A percentile compares a stretch with the other conserved stretches of the same genome.
These are phyloP conservation scores for Chaetodon trifasciatus DNA, from an alignment of 2,797 vertebrate species.

Conservation along the genomic window DNA sequence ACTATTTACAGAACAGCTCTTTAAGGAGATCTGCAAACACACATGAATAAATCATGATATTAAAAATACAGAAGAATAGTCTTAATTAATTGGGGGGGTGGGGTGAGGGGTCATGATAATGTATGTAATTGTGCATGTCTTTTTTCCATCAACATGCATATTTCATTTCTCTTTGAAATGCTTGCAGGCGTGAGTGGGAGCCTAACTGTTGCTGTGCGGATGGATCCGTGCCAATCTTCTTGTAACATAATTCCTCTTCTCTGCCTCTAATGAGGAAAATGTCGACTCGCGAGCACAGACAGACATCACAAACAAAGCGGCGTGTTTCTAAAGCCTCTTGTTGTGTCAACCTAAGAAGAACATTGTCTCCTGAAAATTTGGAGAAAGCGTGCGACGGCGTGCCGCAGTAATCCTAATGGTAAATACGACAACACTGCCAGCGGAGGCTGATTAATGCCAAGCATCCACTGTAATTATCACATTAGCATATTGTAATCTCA, in stretches of 20 bases:
- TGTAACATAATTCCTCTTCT: slow-evolving; percentile 38
- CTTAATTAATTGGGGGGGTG: slow-evolving; percentile 39
- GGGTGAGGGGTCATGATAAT: background rate
- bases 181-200: slow-evolving; percentile 37
- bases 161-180: slow-evolving; percentile 48
- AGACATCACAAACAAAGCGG: slow-evolving; percentile 50
- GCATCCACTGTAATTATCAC: slow-evolving; percentile 79
- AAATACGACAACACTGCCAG: slow-evolving; percentile 69
- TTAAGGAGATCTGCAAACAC: slow-evolving; percentile 48
- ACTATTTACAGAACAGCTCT: slow-evolving; percentile 59
- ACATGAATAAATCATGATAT: slow-evolving; percentile 69
- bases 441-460: slow-evolving; percentile 74
- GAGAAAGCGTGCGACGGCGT: slow-evolving; percentile 13
- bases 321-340: slow-evolving; percentile 27
- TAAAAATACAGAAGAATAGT: slow-evolving; percentile 54
- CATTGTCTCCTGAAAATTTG: slow-evolving; percentile 41
- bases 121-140: slow-evolving; percentile 17
- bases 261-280: slow-evolving; percentile 54
- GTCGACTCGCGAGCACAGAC: slow-evolving; percentile 12
- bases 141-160: slow-evolving; percentile 29
- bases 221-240: slow-evolving; percentile 65
- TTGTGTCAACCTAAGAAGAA: slow-evolving; percentile 27
- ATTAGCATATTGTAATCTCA: slow-evolving; percentile 84
- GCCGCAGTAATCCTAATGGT: slow-evolving; percentile 61
- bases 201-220: background rate